phyloP scores from a whole-genome alignment of 2,888 invertebrate genomes.

The Prosapia bicincta region DNA sequence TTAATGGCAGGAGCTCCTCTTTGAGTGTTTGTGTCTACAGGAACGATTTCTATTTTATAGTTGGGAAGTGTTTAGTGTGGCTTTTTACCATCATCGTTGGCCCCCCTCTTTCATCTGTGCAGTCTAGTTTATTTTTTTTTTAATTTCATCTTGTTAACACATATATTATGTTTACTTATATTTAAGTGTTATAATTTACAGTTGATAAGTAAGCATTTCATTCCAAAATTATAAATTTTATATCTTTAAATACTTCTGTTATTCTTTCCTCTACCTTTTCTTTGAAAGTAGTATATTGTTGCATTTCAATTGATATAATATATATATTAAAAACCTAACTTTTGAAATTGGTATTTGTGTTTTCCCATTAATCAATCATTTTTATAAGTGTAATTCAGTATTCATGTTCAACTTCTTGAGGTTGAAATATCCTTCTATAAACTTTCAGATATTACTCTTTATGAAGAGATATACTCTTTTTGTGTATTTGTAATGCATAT shows the following conservation, averaged over 20 bases:
- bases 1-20: not conserved
- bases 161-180: not conserved
- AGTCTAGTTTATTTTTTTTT: not conserved
- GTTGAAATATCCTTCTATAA: not conserved
- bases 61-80: conserved; percentile 27
- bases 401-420: not conserved
- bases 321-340: not conserved
- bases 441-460: not conserved
- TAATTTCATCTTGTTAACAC: not conserved
- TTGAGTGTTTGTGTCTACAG: conserved; percentile 18
- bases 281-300: not conserved
- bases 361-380: not conserved
- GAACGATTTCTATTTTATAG: conserved; percentile 26
- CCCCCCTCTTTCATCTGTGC: not conserved
- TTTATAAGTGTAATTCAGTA: not conserved
- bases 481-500: not conserved
- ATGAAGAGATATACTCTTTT: not conserved
- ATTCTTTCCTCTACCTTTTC: not conserved
- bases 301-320: not conserved
- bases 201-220: not conserved
- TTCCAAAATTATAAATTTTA: not conserved
- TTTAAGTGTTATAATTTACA: not conserved
- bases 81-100: conserved; percentile 15
- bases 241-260: not conserved
- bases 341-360: not conserved